Base-by-base conservation (phyloP, 35 echinoderm and acorn worm species). In the Holothuria glaberrima region DNA sequence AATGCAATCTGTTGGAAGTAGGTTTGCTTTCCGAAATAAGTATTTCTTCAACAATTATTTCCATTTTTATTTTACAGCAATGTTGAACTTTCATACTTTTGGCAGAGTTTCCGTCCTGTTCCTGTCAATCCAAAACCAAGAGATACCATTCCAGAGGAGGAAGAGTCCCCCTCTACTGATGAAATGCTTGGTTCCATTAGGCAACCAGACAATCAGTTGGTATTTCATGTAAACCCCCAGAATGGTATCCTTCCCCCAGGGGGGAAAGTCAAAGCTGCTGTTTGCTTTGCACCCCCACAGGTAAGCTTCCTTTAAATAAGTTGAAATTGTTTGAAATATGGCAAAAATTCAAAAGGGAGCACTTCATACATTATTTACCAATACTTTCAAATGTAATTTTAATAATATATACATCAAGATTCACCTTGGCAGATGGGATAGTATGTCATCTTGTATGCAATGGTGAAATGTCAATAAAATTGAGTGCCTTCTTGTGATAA, bases 61-160 rank as follows among this genome's bases (percentile, higher is more conserved):
- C 5, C 21, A 52, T 78, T 78, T n/a, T 9, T 16, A 20, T 46
- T 19, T 36, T 86, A 1, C 75, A 98, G 95, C 44, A 94, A 98
- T 69, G 95, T 98, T 61, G 90, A 91, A 36, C 68, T 98, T 31
- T 88, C 95, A 0, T 94, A 92, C 86, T 88, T 70, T 32, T 98
- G 95, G 95, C 57, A 90, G 32, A 67, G 92, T 9, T 82, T 92
- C 60, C 90, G 88, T 63, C 93, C 95, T 0, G 64, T 88, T 58
- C 69, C 90, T 27, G 82, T 75, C 17, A 88, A 86, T 18, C 89
- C 89, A 14, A 38, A 24, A 18, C 48, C 22, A 57, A 81, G 90
- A 24, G 92, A 83, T 38, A 63, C 25, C 10, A 76, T n/a, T n/a
- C n/a, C n/a, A n/a, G n/a, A 41, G 2, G 36, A 41, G 36, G 36